Conservation (phyloP, 2,888 invertebrate species). For the Diarsia rubi region DNA sequence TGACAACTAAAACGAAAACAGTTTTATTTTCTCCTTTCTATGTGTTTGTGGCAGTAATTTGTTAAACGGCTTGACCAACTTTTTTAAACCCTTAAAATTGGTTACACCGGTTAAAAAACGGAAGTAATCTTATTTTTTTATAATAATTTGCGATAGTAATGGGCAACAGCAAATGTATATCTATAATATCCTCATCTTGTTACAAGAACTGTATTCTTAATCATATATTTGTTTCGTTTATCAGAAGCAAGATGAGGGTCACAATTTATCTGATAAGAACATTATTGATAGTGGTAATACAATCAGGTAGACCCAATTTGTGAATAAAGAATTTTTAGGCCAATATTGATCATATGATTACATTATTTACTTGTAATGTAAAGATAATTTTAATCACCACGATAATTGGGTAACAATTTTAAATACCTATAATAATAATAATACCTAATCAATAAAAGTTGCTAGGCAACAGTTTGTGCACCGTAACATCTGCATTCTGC, state of each 20-base stretch:
- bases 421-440: background rate
- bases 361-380: constrained; percentile 22
- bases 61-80: too few species aligned
- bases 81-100: too few species aligned
- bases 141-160: too few species aligned
- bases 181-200: constrained; percentile 22
- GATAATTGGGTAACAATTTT: constrained; percentile 18
- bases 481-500: background rate
- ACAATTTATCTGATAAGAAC: constrained; percentile 54
- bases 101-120: too few species aligned
- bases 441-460: background rate
- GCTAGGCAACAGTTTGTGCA: background rate
- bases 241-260: constrained; percentile 55
- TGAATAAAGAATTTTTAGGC: constrained; percentile 45
- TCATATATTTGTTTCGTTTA: constrained; percentile 44
- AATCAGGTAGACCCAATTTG: constrained; percentile 38
- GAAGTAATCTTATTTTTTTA: too few species aligned
- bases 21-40: too few species aligned
- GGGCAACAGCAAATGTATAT: background rate
- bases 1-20: too few species aligned
- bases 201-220: constrained; percentile 20
- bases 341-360: constrained; percentile 44
- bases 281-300: constrained; percentile 45
- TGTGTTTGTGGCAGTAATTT: too few species aligned
- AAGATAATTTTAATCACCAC: constrained; percentile 23